Evolutionary conservation across 2,113 vertebrate species (phyloP).

Genomic region (Bostrychus sinensis): DNA sequence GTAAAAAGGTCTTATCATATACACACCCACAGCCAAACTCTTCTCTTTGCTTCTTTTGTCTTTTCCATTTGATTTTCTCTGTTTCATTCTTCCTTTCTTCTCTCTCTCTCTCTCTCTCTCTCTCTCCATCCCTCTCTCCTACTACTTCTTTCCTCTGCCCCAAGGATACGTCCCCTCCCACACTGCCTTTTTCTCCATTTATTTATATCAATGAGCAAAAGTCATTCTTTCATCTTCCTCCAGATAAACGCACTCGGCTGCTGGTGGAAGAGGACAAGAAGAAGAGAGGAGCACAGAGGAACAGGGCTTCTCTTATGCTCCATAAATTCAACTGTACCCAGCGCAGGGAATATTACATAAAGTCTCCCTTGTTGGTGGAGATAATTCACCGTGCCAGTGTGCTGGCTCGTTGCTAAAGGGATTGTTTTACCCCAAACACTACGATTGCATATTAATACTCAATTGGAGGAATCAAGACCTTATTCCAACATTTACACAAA

Average conservation of each 20-base stretch:
- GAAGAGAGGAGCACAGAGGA: slow-evolving; percentile 58
- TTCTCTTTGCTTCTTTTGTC: background rate
- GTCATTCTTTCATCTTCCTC: slow-evolving; percentile 80
- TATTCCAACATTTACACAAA: slow-evolving; percentile 31
- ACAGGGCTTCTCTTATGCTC: slow-evolving; percentile 46
- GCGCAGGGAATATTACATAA: slow-evolving; percentile 69
- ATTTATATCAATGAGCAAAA: slow-evolving; percentile 81
- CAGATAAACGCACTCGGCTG: slow-evolving; percentile 70
- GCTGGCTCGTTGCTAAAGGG: slow-evolving; percentile 40
- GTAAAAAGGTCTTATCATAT: slow-evolving; percentile 4
- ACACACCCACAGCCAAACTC: slow-evolving; percentile 5
- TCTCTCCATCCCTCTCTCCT: slow-evolving; percentile 68
- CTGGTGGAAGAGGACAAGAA: slow-evolving; percentile 69
- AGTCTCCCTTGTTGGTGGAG: slow-evolving; percentile 40
- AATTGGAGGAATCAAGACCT: slow-evolving; percentile 35
- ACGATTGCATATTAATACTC: slow-evolving; percentile 36
- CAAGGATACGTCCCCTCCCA: slow-evolving; percentile 76
- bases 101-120: slow-evolving; percentile 55
- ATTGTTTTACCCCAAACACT: slow-evolving; percentile 43
- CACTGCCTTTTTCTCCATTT: slow-evolving; percentile 71
- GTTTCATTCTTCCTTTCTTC: slow-evolving; percentile 13
- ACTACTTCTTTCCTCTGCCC: slow-evolving; percentile 62
- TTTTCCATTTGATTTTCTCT: background rate
- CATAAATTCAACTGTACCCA: slow-evolving; percentile 55
- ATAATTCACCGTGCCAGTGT: slow-evolving; percentile 46